Evolutionary conservation across 2,888 invertebrate species (phyloP).

Genomic region (Metellina segmentata): DNA sequence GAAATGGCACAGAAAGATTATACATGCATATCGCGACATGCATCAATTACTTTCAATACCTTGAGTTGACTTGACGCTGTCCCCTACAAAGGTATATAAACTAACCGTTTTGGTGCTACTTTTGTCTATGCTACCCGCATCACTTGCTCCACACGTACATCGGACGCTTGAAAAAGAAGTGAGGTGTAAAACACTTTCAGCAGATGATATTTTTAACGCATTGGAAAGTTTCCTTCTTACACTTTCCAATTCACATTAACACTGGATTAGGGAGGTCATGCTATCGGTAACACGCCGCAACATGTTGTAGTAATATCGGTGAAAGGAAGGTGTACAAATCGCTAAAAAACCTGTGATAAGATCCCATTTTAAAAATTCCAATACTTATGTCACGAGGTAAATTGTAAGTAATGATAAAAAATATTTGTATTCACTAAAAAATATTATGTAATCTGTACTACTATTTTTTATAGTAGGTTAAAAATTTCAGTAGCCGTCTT

Average conservation of each 20-base stretch:
- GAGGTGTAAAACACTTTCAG: conserved; percentile 27
- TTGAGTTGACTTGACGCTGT: background rate
- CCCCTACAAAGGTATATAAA: background rate
- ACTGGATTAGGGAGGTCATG: conserved; percentile 14
- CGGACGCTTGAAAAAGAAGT: conserved; percentile 18
- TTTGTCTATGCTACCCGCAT: background rate
- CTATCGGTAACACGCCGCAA: background rate
- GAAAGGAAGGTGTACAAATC: no score
- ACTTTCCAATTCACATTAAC: conserved; percentile 32
- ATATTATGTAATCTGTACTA: no score
- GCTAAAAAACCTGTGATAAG: no score
- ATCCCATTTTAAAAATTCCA: no score
- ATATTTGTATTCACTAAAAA: no score
- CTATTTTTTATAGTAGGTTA: no score
- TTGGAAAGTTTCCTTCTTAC: conserved; percentile 13
- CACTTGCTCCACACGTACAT: background rate
- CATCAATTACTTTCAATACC: background rate
- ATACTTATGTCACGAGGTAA: no score
- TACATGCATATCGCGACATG: background rate
- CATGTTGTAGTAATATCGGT: no score
- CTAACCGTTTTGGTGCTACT: background rate
- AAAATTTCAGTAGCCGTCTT: no score
- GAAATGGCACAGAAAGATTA: background rate
- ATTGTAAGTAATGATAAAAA: no score
- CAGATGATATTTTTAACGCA: conserved; percentile 23